Base-by-base conservation (phyloP, 2,113 vertebrate genomes). In the Amphilophus citrinellus region DNA sequence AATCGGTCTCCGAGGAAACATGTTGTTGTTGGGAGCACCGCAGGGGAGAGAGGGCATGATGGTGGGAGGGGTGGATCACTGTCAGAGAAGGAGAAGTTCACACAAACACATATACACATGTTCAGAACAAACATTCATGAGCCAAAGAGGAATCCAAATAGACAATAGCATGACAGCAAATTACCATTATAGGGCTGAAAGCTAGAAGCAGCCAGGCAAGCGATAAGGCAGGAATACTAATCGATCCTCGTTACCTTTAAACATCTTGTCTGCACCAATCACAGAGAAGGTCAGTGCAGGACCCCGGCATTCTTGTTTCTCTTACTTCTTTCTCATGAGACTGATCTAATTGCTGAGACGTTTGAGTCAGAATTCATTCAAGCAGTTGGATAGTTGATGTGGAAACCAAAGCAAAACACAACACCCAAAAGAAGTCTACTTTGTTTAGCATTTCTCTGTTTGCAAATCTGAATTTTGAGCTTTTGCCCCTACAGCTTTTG, bases 191-290 rank as follows among this genome's bases (percentile, higher is more conserved):
- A 22, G 37, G 77, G 68, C 71, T 78, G 65, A 78, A 35, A 86
- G 76, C 56, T 53, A 14, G 79, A 65, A 20, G 77, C 79, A 66
- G 66, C 11, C 79, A 44, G 44, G 73, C 83, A 50, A 47, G 80
- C 10, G 65, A 58, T 58, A 88, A 81, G 87, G 83, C 86, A 78
- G 85, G 85, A 93, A 94, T 94, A 88, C 93, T 91, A 92, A 94
- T 95, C 84, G 42, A 91, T 94, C 79, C 80, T 65, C 5, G 82
- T 94, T 94, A 94, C 89, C 88, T 93, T 91, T 87, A 89, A 92
- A 92, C 42, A 63, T 89, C 50, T 6, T 7, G 59, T 84, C 84
- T 79, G 83, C 68, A 80, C 88, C 94, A 92, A 92, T 94, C 91
- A 83, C 47, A 63, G 88, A 84, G 85, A 94, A 95, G 93, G 95